Evolutionary conservation across 2,113 vertebrate genomes (phyloP), one percentile per base, ranked within the genome.

Genomic region (Nibea albiflora): DNA sequence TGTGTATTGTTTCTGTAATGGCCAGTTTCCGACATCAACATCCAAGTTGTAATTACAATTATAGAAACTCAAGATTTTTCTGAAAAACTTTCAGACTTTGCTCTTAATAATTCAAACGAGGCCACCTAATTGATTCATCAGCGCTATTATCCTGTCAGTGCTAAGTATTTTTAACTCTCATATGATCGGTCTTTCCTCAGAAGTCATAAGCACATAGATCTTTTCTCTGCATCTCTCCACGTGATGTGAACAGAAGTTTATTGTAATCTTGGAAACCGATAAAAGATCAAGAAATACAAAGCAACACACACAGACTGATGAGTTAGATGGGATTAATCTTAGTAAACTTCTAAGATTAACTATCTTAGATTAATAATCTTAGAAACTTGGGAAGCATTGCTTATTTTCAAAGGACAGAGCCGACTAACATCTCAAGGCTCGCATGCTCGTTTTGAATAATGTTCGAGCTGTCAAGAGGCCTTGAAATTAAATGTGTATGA

Each of bases 401-500:
- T 79, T 58, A 19, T 50, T 42, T 64, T 60, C 66, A 65, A 42
- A 83, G 24, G 58, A 60, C 63, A 44, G 54, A 50, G 31, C 35
- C 60, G 69, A 65, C 19, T 31, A 66, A 72, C 75, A 57, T 78
- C 73, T 64, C 73, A 60, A 42, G 15, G 61, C 26, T 60, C 24
- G 12, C 42, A 8, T 6, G 35, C 58, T 81, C 22, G 31, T 46
- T 62, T 69, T 24, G 54, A 70, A n/a, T 47, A 84, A 47, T 28
- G 31, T 26, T 28, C 24, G 22, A 75, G 54, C 64, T 81, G 85
- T 76, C 70, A 26, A 16, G 49, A 28, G 15, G 49, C 12, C 2
- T 49, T 46, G 26, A 86, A 74, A 84, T 71, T 22, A 60, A 82
- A 80, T 50, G 65, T 58, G 62, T n/a, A 69, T 72, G 26, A 80